These are phyloP conservation scores for Euspilapteryx auroguttella DNA, from an alignment of 2,888 invertebrate species.

Conservation along the genomic window DNA sequence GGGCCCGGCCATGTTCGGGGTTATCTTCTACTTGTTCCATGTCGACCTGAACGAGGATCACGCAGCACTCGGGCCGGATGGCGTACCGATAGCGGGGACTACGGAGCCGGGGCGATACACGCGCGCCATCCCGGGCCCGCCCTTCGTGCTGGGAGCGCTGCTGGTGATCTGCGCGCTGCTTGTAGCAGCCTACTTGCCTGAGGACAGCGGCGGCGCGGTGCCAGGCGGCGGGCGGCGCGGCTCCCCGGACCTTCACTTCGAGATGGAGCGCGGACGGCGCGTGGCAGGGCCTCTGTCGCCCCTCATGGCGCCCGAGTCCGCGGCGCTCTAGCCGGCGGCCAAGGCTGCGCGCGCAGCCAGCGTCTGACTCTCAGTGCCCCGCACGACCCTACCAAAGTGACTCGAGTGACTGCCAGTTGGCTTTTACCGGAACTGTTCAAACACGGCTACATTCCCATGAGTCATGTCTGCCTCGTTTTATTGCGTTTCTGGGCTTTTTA, in stretches of 20 bases:
- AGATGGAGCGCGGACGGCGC: conserved; percentile 77
- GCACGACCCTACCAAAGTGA: conserved; percentile 43
- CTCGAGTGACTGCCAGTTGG: conserved; percentile 16
- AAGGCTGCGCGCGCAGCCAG: conserved; percentile 44
- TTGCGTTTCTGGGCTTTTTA: conserved; percentile 27
- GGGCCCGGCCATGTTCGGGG: conserved; percentile 97
- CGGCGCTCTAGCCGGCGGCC: conserved; percentile 66
- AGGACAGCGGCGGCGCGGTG: conserved; percentile 37
- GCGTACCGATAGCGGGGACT: no score
- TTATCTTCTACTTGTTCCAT: conserved; percentile 97
- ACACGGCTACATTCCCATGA: background rate
- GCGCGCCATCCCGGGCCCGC: conserved; percentile 92
- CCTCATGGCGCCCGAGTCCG: conserved; percentile 76
- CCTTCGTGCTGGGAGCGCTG: conserved; percentile 96
- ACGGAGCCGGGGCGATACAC: conserved; percentile 56
- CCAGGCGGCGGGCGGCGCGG: conserved; percentile 39
- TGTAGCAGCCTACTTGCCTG: conserved; percentile 87
- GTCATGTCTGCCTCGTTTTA: background rate
- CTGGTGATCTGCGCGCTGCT: conserved; percentile 94
- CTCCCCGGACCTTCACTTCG: conserved; percentile 78
- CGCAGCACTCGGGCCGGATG: conserved; percentile 16
- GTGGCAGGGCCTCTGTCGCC: conserved; percentile 78
- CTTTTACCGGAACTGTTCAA: background rate
- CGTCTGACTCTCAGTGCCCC: conserved; percentile 33
- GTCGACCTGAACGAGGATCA: conserved; percentile 90